Evolutionary conservation across 1,140 invertebrate species (phyloP).

Genomic region (Psix sp.): DNA sequence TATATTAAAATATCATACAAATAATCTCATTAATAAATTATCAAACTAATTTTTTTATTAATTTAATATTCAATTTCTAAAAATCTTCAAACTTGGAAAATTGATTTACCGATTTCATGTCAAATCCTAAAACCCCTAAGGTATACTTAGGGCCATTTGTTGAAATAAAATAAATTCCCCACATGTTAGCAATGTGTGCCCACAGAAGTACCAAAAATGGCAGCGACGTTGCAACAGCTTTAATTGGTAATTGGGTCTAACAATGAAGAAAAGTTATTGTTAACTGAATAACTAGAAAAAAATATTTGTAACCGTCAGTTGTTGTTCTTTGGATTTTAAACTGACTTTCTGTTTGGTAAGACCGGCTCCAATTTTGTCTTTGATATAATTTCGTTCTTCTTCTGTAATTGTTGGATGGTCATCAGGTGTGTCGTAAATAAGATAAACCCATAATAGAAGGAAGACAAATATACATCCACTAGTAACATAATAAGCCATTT

Average conservation of each 20-base stretch:
- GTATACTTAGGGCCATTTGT: constrained; percentile 94
- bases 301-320: constrained; percentile 5
- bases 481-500: constrained; percentile 84
- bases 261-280: constrained; percentile 22
- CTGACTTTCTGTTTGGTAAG: constrained; percentile 77
- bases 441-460: constrained; percentile 80
- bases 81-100: too few relatives aligned
- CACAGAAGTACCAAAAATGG: constrained; percentile 83
- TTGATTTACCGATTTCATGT: constrained; percentile 81
- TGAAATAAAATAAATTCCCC: constrained; percentile 89
- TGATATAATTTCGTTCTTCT: constrained; percentile 86
- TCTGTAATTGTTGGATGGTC: constrained; percentile 85
- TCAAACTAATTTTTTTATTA: not conserved
- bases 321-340: constrained; percentile 1
- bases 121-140: constrained; percentile 88
- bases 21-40: constrained; percentile 1
- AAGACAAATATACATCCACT: constrained; percentile 81
- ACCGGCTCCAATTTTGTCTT: constrained; percentile 78
- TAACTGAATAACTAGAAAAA: constrained; percentile 11
- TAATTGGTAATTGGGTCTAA: constrained; percentile 67
- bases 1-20: constrained; percentile 26
- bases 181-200: constrained; percentile 86
- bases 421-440: constrained; percentile 85
- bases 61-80: too few relatives aligned
- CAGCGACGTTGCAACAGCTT: constrained; percentile 79